Evolutionary conservation across 2,888 invertebrate genomes (phyloP).

Genomic region (Kryphioiulus occultus): DNA sequence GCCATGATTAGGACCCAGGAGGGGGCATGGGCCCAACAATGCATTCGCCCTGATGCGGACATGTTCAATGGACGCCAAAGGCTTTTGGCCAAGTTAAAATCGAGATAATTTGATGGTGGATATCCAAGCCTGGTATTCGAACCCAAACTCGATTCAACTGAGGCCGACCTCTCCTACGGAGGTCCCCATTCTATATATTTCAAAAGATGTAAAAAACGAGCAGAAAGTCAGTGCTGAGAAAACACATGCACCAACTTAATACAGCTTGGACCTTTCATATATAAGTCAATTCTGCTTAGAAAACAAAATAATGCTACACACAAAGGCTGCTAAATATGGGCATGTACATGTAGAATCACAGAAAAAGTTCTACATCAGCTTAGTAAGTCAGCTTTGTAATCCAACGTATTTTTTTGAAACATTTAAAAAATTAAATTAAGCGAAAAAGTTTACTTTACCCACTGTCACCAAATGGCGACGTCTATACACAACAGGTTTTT

Average conservation of each 20-base stretch:
- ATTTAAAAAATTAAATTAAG: too few relatives aligned
- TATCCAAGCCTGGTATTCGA: not conserved
- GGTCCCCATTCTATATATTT: not conserved
- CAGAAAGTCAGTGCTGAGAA: not conserved
- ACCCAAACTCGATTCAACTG: not conserved
- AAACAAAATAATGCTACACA: not conserved
- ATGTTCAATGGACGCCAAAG: slow-evolving; percentile 20
- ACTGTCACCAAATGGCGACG: too few relatives aligned
- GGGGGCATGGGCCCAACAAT: not conserved
- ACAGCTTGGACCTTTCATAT: not conserved
- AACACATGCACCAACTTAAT: not conserved
- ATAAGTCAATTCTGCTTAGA: not conserved
- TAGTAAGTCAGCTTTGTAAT: too few relatives aligned
- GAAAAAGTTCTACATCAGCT: too few relatives aligned
- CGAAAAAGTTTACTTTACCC: too few relatives aligned
- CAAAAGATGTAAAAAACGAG: not conserved
- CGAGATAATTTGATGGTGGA: slow-evolving; percentile 21
- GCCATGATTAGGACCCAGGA: slow-evolving; percentile 45
- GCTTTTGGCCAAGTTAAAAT: slow-evolving; percentile 15
- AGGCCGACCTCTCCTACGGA: not conserved
- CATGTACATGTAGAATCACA: too few relatives aligned
- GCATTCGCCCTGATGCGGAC: not conserved
- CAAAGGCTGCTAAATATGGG: too few relatives aligned
- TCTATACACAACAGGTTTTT: too few relatives aligned
- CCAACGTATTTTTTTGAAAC: too few relatives aligned